Conservation (phyloP, 2,113 vertebrate genomes). For the Tor tambroides region DNA sequence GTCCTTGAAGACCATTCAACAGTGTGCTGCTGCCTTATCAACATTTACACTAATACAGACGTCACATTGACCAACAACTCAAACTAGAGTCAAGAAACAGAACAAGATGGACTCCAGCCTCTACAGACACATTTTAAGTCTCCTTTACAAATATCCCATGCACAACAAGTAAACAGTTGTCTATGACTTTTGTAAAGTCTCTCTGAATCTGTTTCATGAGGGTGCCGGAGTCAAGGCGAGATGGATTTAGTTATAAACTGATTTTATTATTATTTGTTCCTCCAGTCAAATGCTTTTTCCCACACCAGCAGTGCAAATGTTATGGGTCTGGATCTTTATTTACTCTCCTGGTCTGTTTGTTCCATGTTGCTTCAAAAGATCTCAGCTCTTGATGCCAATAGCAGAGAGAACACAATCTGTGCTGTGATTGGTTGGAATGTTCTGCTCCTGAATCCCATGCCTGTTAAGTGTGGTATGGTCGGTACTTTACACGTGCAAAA, state of each 20-base stretch:
- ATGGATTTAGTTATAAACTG: not conserved
- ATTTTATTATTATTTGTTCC: not conserved
- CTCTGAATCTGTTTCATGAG: not conserved
- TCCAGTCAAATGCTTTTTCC: not conserved
- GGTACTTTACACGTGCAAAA: not conserved
- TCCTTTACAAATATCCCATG: not conserved
- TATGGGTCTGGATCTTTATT: slow-evolving; percentile 3
- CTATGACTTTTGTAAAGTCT: not conserved
- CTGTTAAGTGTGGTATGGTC: not conserved
- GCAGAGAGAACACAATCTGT: not conserved
- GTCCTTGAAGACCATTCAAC: slow-evolving; percentile 16
- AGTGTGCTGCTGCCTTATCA: not conserved
- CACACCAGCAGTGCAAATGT: not conserved
- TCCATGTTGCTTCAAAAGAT: slow-evolving; percentile 13
- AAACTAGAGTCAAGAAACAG: not conserved
- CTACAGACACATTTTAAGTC: not conserved
- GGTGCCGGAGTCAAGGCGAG: not conserved
- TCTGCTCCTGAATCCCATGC: not conserved
- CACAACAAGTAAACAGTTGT: too few relatives aligned
- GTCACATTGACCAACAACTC: not conserved
- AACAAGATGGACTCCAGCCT: not conserved
- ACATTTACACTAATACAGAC: not conserved
- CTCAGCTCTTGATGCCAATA: slow-evolving; percentile 14
- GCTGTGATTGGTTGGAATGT: slow-evolving; percentile 13
- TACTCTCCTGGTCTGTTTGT: slow-evolving; percentile 2